phyloP scores from a whole-genome alignment of 1,140 invertebrate genomes.

The Rhopalosiphum padi region DNA sequence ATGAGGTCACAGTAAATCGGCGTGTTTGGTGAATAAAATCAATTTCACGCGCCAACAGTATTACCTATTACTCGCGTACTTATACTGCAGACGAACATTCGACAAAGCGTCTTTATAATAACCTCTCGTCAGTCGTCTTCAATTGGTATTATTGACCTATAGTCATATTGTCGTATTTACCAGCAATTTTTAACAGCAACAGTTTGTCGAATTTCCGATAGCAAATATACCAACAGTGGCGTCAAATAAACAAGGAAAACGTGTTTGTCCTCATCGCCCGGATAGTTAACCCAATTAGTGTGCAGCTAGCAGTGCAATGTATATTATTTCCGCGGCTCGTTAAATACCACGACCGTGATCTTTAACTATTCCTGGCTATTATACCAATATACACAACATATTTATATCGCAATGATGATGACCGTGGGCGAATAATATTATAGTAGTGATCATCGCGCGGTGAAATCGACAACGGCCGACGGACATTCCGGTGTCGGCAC shows the following conservation, averaged over 20 bases:
- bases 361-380: not conserved
- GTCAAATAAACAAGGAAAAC: not conserved
- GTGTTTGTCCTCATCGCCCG: not conserved
- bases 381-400: not conserved
- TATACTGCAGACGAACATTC: not conserved
- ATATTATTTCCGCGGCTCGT: slow-evolving; percentile 19
- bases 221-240: too few relatives aligned
- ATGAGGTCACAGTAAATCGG: not conserved
- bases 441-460: not conserved
- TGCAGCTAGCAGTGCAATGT: not conserved
- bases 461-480: not conserved
- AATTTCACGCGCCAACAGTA: not conserved
- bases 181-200: not conserved
- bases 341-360: slow-evolving; percentile 3
- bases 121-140: not conserved
- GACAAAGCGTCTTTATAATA: not conserved
- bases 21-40: not conserved
- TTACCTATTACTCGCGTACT: not conserved
- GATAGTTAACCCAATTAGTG: slow-evolving; percentile 6
- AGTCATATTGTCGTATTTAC: not conserved
- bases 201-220: not conserved
- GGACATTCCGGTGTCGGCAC: not conserved
- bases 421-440: slow-evolving; percentile 9
- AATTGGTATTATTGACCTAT: not conserved
- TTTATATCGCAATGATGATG: not conserved